Evolutionary conservation across 2,888 invertebrate genomes (phyloP).

Genomic region (Eilema depressum): DNA sequence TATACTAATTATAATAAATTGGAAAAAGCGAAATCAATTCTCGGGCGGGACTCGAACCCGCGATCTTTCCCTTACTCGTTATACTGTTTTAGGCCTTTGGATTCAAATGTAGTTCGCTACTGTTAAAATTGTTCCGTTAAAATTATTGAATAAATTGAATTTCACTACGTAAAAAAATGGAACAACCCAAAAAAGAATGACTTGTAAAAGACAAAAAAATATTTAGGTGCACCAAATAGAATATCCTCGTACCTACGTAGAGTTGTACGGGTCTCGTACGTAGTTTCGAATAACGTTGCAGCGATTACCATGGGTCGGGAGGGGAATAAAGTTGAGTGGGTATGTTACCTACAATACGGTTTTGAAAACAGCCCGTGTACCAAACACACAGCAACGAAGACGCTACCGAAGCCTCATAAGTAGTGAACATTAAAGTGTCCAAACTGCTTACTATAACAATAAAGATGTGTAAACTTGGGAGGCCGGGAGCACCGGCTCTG

Average conservation of each 20-base stretch:
- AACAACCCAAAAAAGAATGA: no score
- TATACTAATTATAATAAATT: no score
- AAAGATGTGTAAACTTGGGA: slow-evolving; percentile 12
- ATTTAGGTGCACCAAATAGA: background rate
- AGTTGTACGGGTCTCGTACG: no score
- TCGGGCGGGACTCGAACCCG: no score
- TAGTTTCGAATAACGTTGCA: no score
- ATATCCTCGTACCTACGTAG: no score
- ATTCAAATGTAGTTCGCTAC: background rate
- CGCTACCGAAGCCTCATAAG: background rate
- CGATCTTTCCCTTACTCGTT: no score
- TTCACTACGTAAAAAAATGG: no score
- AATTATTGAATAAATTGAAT: no score
- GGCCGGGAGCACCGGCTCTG: background rate
- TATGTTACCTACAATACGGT: background rate
- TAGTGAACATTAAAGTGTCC: slow-evolving; percentile 12
- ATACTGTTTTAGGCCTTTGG: background rate
- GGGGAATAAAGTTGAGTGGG: no score
- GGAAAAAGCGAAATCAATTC: no score
- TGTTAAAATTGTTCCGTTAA: background rate
- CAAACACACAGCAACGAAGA: background rate
- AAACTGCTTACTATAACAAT: slow-evolving; percentile 6
- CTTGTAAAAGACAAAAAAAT: background rate
- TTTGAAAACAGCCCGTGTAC: background rate
- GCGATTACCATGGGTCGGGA: no score